Evolutionary conservation across 2,113 vertebrate genomes (phyloP).

Genomic region (Phyllostomus discolor): DNA sequence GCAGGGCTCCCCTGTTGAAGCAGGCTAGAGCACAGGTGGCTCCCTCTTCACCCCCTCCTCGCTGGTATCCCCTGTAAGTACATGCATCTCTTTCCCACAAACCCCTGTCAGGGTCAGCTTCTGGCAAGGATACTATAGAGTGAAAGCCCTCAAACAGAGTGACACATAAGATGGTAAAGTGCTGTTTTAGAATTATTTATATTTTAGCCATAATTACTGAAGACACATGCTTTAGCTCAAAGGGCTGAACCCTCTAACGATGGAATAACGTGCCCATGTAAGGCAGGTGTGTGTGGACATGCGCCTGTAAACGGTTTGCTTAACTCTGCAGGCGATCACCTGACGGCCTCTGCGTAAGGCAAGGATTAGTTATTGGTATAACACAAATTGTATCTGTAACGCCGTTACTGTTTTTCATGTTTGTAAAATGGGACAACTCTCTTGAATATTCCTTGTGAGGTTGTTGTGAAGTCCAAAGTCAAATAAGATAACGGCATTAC

Average conservation of each 20-base stretch:
- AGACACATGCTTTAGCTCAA: background rate
- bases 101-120: background rate
- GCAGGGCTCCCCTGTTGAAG: background rate
- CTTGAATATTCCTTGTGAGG: background rate
- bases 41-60: background rate
- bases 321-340: background rate
- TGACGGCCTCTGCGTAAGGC: background rate
- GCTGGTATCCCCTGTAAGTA: background rate
- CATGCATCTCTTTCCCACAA: background rate
- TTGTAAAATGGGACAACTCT: background rate
- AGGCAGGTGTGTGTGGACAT: background rate
- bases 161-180: background rate
- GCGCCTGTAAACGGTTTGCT: background rate
- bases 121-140: background rate
- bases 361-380: background rate
- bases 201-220: background rate
- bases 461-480: constrained; percentile 38
- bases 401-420: background rate
- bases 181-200: background rate
- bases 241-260: background rate
- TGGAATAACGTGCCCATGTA: background rate
- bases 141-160: background rate
- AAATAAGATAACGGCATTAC: constrained; percentile 30
- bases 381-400: background rate
- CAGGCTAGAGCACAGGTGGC: background rate